phyloP scores from a whole-genome alignment of 2,888 invertebrate species.

The Marronus borbonicus region DNA sequence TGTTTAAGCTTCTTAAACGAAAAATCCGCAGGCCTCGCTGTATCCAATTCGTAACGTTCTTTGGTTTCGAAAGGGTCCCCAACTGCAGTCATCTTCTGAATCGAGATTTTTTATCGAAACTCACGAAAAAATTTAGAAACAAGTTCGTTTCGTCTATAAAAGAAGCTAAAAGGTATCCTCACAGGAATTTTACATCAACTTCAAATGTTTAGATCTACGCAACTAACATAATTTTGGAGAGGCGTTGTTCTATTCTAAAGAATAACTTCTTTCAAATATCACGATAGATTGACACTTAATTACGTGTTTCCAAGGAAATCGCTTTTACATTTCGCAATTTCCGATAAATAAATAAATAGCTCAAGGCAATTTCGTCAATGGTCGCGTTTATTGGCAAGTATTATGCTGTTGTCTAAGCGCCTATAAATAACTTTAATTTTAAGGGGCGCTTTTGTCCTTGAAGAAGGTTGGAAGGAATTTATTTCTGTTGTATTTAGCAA shows the following conservation, averaged over 20 bases:
- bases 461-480: too few species aligned
- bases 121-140: not conserved
- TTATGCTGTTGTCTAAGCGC: too few species aligned
- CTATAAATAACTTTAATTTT: not conserved
- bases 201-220: not conserved
- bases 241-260: not conserved
- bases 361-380: too few species aligned
- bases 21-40: conserved; percentile 67
- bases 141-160: not conserved
- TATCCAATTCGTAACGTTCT: conserved; percentile 38
- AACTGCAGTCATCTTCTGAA: not conserved
- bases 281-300: not conserved
- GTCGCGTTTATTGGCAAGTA: not conserved
- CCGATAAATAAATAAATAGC: not conserved
- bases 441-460: not conserved
- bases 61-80: not conserved
- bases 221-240: not conserved
- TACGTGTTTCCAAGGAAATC: not conserved
- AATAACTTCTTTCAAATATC: not conserved
- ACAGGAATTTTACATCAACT: not conserved
- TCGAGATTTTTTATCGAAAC: conserved; percentile 1
- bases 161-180: too few species aligned
- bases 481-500: too few species aligned
- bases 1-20: conserved; percentile 67
- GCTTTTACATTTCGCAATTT: not conserved